These are phyloP conservation scores for Salminus brasiliensis DNA, from an alignment of 2,113 vertebrate genomes.

Conservation along the genomic window DNA sequence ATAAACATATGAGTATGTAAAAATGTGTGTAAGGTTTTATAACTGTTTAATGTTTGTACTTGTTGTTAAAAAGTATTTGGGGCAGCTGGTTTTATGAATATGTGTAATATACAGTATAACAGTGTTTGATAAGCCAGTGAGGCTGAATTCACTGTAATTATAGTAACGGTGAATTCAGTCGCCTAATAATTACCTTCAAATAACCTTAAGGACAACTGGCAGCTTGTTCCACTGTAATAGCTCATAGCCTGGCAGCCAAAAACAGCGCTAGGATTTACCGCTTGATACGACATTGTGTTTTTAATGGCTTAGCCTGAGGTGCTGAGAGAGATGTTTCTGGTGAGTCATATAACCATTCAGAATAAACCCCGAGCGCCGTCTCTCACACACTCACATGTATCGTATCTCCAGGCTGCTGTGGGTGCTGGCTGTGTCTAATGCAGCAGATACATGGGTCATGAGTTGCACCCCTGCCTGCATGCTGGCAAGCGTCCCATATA, in stretches of 20 bases:
- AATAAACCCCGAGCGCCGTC: neutral
- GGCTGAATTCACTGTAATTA: too few species aligned
- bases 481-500: neutral
- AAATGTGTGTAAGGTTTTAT: too few species aligned
- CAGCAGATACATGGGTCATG: neutral
- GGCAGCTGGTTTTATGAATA: too few species aligned
- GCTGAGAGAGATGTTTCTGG: neutral
- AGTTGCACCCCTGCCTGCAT: neutral
- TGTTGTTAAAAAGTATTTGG: too few species aligned
- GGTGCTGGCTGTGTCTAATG: conserved; percentile 16
- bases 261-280: neutral
- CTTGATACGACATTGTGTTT: neutral
- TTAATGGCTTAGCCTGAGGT: neutral
- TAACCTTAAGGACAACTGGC: too few species aligned
- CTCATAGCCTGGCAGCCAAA: neutral
- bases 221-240: neutral
- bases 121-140: too few species aligned
- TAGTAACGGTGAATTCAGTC: too few species aligned
- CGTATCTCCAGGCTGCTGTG: conserved; percentile 17
- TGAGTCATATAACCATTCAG: conserved; percentile 4
- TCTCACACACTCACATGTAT: conserved; percentile 7
- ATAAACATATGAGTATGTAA: too few species aligned
- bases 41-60: too few species aligned
- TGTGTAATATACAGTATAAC: too few species aligned
- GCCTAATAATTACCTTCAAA: too few species aligned